A percentile compares a stretch with the other conserved stretches of the same genome.
These are phyloP conservation scores for Aix galericulata DNA, from an alignment of 2,113 vertebrate species.

Conservation along the genomic window DNA sequence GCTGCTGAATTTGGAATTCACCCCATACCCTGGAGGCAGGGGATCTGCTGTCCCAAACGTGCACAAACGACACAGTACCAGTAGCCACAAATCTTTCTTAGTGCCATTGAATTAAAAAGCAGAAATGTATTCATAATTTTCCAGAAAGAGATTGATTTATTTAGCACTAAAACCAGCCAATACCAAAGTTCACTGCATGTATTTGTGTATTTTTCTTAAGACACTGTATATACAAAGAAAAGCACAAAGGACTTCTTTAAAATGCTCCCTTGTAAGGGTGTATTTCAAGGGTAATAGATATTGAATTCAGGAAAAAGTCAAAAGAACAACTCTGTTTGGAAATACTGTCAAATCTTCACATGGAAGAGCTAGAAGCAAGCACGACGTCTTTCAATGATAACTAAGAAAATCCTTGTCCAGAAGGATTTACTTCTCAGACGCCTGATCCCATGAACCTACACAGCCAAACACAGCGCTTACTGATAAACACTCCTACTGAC, in stretches of 20 bases:
- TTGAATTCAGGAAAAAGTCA: background rate
- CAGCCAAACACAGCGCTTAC: conserved; percentile 56
- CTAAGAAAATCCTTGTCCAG: conserved; percentile 39
- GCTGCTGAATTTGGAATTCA: conserved; percentile 1
- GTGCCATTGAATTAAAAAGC: background rate
- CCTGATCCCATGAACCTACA: background rate
- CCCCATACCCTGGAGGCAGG: background rate
- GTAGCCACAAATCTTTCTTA: background rate
- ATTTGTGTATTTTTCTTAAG: conserved; percentile 39
- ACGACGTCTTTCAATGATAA: background rate
- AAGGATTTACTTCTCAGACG: background rate
- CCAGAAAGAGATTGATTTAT: background rate
- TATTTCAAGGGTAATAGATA: conserved; percentile 2
- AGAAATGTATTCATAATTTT: background rate
- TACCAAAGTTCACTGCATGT: background rate
- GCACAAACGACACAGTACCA: rapidly evolving
- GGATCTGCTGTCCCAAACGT: background rate
- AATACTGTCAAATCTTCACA: background rate
- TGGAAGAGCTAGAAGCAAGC: background rate
- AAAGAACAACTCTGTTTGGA: background rate
- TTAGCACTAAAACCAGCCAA: background rate
- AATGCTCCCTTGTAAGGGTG: conserved; percentile 1
- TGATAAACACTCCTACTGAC: conserved; percentile 49
- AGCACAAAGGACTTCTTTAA: conserved; percentile 32
- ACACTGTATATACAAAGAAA: background rate